Conservation (phyloP, 2,113 vertebrate genomes). For the Daphoenositta chrysoptera region DNA sequence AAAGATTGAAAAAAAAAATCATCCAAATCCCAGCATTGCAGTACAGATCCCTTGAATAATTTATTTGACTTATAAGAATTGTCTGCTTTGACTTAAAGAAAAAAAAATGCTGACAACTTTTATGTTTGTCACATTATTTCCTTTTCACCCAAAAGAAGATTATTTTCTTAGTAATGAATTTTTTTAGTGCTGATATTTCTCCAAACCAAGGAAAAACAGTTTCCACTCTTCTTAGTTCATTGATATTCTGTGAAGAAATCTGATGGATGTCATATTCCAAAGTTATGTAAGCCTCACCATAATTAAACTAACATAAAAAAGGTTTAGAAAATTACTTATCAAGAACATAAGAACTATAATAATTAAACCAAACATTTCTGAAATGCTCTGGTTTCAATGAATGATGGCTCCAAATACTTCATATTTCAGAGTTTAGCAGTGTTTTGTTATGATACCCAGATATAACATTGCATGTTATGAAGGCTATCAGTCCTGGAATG, state of each 20-base stretch:
- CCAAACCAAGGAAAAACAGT: neutral
- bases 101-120: neutral
- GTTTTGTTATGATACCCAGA: neutral
- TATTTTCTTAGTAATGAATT: neutral
- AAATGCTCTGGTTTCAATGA: neutral
- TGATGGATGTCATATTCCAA: neutral
- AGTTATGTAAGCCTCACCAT: neutral
- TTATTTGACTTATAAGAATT: neutral
- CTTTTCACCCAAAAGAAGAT: neutral
- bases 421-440: neutral
- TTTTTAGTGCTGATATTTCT: neutral
- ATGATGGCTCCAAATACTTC: fast-evolving
- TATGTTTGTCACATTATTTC: neutral
- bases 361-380: neutral
- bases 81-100: neutral
- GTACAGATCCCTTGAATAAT: neutral
- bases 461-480: neutral
- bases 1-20: neutral
- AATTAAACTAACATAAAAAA: neutral
- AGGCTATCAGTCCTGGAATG: neutral
- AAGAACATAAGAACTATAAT: neutral
- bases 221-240: neutral
- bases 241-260: neutral
- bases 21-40: neutral
- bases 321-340: neutral